Percentiles rank a stretch among this genome's conserved stretches.
Conservation (phyloP, 2,797 vertebrate species). For the Crenuchus spilurus region DNA sequence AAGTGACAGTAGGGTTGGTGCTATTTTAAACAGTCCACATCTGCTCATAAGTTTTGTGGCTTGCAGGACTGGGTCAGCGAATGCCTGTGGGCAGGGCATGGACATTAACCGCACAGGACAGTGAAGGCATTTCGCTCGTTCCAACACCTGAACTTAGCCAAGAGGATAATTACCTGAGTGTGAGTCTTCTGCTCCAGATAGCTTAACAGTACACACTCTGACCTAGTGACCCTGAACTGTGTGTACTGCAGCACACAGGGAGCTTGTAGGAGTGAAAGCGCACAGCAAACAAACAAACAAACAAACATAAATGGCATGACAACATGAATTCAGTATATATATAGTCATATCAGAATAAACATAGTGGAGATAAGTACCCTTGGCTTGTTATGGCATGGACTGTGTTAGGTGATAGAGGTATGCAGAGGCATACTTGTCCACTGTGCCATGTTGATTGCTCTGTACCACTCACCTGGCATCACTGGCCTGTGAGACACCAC, state of each 20-base stretch:
- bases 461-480: too few relatives aligned
- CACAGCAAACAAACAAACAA: conserved; percentile 45
- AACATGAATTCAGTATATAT: background rate
- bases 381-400: too few relatives aligned
- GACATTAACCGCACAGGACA: conserved; percentile 48
- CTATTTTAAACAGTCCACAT: conserved; percentile 51
- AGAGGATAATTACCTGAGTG: conserved; percentile 72
- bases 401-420: too few relatives aligned
- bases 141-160: conserved; percentile 72
- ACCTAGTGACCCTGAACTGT: conserved; percentile 51
- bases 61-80: conserved; percentile 42
- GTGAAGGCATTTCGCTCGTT: conserved; percentile 60
- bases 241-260: background rate
- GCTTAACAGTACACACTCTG: conserved; percentile 58
- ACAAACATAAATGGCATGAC: background rate
- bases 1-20: conserved; percentile 32
- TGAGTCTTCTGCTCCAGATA: conserved; percentile 73
- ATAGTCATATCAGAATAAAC: too few relatives aligned
- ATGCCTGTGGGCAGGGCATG: conserved; percentile 53
- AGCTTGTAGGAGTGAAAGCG: conserved; percentile 20
- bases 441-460: too few relatives aligned
- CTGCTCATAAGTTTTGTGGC: conserved; percentile 49
- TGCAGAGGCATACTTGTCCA: too few relatives aligned
- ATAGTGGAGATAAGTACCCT: too few relatives aligned
- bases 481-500: too few relatives aligned